Conservation (phyloP, 2,797 vertebrate species). For the Triplophysa bombifrons region DNA sequence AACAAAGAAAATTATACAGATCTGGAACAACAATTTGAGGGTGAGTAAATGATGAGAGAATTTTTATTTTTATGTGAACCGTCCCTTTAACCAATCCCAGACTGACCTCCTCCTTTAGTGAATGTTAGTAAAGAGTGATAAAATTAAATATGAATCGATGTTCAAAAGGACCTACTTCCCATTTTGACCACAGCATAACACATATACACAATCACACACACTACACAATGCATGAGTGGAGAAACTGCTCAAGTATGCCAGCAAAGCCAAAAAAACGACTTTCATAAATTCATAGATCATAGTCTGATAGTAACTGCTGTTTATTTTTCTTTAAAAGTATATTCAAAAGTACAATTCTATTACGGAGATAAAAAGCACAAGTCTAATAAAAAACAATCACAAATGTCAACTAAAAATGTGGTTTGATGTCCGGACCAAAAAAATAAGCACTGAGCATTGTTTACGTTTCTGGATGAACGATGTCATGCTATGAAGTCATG, state of each 20-base stretch:
- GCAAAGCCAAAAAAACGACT: slow-evolving; percentile 20
- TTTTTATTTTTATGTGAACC: too few species aligned
- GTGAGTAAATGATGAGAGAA: too few species aligned
- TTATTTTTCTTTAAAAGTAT: neutral
- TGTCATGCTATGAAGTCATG: slow-evolving; percentile 52
- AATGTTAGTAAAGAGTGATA: slow-evolving; percentile 14
- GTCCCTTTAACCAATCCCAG: neutral
- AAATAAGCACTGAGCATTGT: slow-evolving; percentile 57
- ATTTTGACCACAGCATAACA: neutral
- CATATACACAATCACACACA: neutral
- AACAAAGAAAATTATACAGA: too few species aligned
- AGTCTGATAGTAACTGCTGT: slow-evolving; percentile 1
- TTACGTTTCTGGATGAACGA: slow-evolving; percentile 36
- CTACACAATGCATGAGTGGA: slow-evolving; percentile 1
- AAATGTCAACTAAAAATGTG: neutral
- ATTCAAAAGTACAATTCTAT: too few species aligned
- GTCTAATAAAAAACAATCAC: neutral
- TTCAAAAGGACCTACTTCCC: neutral
- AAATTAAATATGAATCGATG: slow-evolving; percentile 7
- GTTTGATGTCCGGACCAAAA: neutral
- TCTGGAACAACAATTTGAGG: too few species aligned
- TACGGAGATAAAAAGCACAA: neutral
- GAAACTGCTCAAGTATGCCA: neutral
- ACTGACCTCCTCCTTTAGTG: neutral
- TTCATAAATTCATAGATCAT: neutral